These are phyloP conservation scores for Cephus rjabovi DNA, from an alignment of 2,888 invertebrate genomes.

Conservation along the genomic window DNA sequence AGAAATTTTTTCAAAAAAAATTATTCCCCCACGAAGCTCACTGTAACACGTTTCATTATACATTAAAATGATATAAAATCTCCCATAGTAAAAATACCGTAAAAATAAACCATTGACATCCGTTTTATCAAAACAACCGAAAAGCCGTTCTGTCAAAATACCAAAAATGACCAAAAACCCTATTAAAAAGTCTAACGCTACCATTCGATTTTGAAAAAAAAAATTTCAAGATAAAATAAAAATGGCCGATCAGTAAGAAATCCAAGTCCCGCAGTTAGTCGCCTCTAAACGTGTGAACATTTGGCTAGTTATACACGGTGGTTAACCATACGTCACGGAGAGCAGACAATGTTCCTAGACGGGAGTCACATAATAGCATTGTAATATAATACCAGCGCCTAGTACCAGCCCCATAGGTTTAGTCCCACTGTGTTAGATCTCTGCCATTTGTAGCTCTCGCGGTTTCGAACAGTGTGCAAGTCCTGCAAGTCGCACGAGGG, in stretches of 20 bases:
- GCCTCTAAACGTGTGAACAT: slow-evolving; percentile 42
- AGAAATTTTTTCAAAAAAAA: too few relatives aligned
- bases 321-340: slow-evolving; percentile 54
- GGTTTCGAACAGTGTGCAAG: slow-evolving; percentile 6
- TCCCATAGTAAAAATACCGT: too few relatives aligned
- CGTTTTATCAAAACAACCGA: too few relatives aligned
- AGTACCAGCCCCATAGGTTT: not conserved
- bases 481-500: slow-evolving; percentile 15
- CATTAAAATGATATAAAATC: too few relatives aligned
- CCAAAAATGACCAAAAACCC: too few relatives aligned
- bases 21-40: too few relatives aligned
- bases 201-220: not conserved
- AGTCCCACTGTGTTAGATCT: not conserved
- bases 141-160: too few relatives aligned
- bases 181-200: not conserved
- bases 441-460: slow-evolving; percentile 14
- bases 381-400: slow-evolving; percentile 47
- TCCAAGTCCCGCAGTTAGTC: not conserved
- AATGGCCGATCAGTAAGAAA: not conserved
- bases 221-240: not conserved
- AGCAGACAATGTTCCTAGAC: slow-evolving; percentile 41
- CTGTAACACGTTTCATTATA: too few relatives aligned
- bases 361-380: slow-evolving; percentile 51
- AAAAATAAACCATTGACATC: too few relatives aligned
- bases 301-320: slow-evolving; percentile 53